phyloP scores from a whole-genome alignment of 2,888 invertebrate species.

The Rutpela maculata region DNA sequence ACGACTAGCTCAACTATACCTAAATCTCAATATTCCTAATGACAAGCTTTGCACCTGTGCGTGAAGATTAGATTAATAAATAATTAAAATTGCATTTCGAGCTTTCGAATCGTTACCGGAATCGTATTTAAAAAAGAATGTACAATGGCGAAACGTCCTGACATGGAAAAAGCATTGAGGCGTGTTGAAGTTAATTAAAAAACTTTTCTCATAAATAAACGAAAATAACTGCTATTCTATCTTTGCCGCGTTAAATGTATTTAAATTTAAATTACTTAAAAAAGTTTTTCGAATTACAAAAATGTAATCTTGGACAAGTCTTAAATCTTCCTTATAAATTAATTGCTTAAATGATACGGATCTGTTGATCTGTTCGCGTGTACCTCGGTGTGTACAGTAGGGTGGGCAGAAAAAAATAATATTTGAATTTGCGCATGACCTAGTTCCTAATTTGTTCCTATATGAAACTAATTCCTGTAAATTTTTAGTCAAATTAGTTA shows the following conservation, averaged over 20 bases:
- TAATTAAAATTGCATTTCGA: constrained; percentile 6
- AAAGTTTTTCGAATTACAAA: constrained; percentile 1
- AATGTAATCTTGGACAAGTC: constrained; percentile 5
- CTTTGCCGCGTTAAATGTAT: constrained; percentile 19
- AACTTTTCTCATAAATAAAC: constrained; percentile 55
- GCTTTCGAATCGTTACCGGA: neutral
- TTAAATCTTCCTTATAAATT: neutral
- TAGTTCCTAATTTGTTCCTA: too few species aligned
- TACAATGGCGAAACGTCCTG: neutral
- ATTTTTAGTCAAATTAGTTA: too few species aligned
- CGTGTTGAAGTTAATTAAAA: constrained; percentile 52
- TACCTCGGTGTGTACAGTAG: too few species aligned
- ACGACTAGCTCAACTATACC: neutral
- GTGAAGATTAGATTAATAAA: neutral
- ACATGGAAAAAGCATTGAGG: constrained; percentile 42
- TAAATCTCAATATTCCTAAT: neutral
- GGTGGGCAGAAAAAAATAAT: too few species aligned
- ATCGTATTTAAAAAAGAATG: constrained; percentile 8
- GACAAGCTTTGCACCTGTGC: neutral
- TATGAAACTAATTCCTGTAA: too few species aligned
- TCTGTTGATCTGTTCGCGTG: too few species aligned
- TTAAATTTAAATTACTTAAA: constrained; percentile 36
- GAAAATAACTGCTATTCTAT: constrained; percentile 27
- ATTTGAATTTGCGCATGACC: too few species aligned
- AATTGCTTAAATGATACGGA: neutral